A percentile compares a stretch with the other conserved stretches of the same genome.
Evolutionary conservation across 1,140 invertebrate genomes (phyloP).

Genomic region (Daktulosphaira vitifoliae): DNA sequence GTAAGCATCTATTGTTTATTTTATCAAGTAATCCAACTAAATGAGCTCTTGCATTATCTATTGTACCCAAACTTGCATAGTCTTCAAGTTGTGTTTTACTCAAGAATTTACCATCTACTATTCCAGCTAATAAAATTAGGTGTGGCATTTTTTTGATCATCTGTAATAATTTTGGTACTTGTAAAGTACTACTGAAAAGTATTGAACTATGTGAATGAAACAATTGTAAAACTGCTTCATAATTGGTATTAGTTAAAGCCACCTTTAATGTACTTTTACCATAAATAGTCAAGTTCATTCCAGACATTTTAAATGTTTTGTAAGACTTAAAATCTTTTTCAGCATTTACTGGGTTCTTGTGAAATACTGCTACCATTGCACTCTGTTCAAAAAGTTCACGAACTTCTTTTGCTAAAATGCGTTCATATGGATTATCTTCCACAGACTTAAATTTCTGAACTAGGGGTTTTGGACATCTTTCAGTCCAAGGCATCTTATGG

Average conservation of each 20-base stretch:
- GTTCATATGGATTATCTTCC: constrained; percentile 53
- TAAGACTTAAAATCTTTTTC: constrained; percentile 42
- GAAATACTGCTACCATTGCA: constrained; percentile 58
- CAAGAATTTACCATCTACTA: constrained; percentile 38
- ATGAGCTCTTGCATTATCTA: constrained; percentile 37
- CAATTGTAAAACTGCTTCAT: constrained; percentile 36
- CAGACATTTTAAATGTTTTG: constrained; percentile 37
- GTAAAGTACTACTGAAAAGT: constrained; percentile 36
- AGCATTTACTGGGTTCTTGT: constrained; percentile 55
- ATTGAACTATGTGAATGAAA: constrained; percentile 36
- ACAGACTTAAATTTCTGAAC: background rate
- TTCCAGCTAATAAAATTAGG: constrained; percentile 37
- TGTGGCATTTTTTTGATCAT: constrained; percentile 38
- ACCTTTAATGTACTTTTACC: constrained; percentile 34
- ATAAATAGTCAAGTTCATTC: constrained; percentile 36
- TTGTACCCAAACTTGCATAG: constrained; percentile 37
- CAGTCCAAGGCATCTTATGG: background rate
- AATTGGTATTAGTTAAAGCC: constrained; percentile 36
- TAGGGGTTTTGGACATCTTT: constrained; percentile 18
- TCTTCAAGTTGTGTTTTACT: constrained; percentile 37
- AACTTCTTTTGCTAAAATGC: constrained; percentile 58
- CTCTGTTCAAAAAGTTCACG: constrained; percentile 59
- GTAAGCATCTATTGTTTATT: constrained; percentile 14
- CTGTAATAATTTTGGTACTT: constrained; percentile 37
- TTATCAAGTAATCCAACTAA: constrained; percentile 35